Evolutionary conservation across 1,140 invertebrate genomes (phyloP), one percentile per base, ranked within the genome.

Genomic region (Formica selysi): DNA sequence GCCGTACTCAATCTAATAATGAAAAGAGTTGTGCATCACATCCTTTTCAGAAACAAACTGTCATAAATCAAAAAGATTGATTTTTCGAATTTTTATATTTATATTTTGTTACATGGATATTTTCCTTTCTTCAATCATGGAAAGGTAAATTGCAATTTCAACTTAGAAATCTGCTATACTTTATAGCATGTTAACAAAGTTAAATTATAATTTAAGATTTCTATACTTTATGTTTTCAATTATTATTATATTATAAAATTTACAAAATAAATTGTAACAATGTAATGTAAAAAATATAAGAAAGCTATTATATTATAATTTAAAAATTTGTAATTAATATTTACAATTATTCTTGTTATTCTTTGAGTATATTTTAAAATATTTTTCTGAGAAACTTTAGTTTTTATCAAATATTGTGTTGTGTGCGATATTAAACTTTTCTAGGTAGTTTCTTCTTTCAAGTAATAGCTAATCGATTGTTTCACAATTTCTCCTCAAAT

Each of bases 71-170:
- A n/a, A 16, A 29, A 32, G 22, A 64, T 64, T 16, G 57, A 76
- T 44, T 76, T 62, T 22, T 29, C 26, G 7, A 76, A 36, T 22
- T 19, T 76, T 76, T 26, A 57, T 32, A 59, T 59, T 74, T 57
- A 10, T 38, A 74, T 32, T 38, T 59, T 57, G n/a, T 59, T 59
- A 57, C 3, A 6, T 13, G n/a, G 13, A 36, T 16, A 32, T 6
- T 38, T 16, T 26, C 6, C 8, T n/a, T 3, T 57, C 71, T 13
- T 36, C 22, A 22, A 13, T 74, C 2, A 7, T 8, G n/a, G 3
- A 11, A 38, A 74, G 36, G 29, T 74, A 51, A 19, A 51, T 3
- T 4, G 16, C 26, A 41, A 29, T n/a, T 54, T 36, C 38, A 74
- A 54, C 3, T 32, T 32, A 32, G 3, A 32, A 32, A 32, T 32